Evolutionary conservation across 2,797 vertebrate species (phyloP), one percentile per base, ranked within the genome.

Genomic region (Notamacropus eugenii): DNA sequence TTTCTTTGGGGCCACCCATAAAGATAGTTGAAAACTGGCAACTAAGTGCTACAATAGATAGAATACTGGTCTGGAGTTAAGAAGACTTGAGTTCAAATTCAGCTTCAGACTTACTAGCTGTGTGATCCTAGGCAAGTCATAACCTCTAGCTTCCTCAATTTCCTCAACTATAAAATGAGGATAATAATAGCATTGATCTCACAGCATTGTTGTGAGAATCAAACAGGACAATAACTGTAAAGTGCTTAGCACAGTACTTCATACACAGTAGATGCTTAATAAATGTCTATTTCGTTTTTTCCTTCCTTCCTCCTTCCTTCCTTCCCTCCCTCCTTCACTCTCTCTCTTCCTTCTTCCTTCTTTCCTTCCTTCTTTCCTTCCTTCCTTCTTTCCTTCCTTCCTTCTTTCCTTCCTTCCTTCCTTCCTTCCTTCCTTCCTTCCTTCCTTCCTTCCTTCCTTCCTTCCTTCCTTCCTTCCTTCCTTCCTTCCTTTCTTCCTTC

Each of bases 1-100:
- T 95, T 94, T 90, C 34, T 93, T 3, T 54, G 94, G 59, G 91
- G 31, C 11, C 54, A 67, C 34, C 74, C 74, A 50, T 90, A 55
- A 57, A n/a, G 52, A 67, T 8, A 94, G 27, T 62, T 9, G 27
- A 29, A 2, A 93, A 0, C 27, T 91, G 40, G 93, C 13, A n/a
- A 34, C 34, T 67, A 16, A 31, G 34, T 16, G 13, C 31, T n/a
- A 16, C 34, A 67, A 13, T 19, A 27, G 14, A 16, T 19, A 67
- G 34, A 67, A 31, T 67, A 67, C 34, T 67, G 34, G 31, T n/a
- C 34, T 67, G 62, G 34, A n/a, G 14, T n/a, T 34, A 67, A 14
- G 62, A n/a, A n/a, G 13, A n/a, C 5, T 31, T 67, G 13, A n/a
- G 12, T 67, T n/a, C 62, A 34, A n/a, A 67, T 67, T 1, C 62